Evolutionary conservation across 2,888 invertebrate species (phyloP).

Genomic region (Pseudoips prasinana): DNA sequence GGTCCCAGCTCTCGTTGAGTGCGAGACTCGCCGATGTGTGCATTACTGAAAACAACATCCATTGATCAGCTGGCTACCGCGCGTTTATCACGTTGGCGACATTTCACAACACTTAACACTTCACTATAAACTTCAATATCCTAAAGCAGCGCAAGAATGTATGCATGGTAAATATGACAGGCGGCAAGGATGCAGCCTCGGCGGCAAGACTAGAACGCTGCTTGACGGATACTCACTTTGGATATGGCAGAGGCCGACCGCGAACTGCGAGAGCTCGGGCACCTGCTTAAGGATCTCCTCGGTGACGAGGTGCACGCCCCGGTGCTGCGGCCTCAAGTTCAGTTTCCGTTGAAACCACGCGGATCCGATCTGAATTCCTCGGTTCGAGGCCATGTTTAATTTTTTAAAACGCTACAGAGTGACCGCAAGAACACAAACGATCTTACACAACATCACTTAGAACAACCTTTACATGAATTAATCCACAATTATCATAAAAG

Average conservation of each 20-base stretch:
- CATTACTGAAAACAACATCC: constrained; percentile 88
- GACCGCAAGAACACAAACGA: constrained; percentile 77
- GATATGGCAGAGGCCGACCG: constrained; percentile 97
- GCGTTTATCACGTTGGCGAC: constrained; percentile 16
- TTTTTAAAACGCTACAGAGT: constrained; percentile 79
- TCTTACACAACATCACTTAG: constrained; percentile 82
- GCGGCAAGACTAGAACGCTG: constrained; percentile 56
- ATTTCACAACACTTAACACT: constrained; percentile 29
- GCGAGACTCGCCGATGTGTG: constrained; percentile 99
- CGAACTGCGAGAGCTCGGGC: constrained; percentile 96
- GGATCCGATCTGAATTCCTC: constrained; percentile 96
- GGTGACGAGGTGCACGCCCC: constrained; percentile 98
- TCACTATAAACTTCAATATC: constrained; percentile 23
- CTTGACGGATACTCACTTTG: constrained; percentile 90
- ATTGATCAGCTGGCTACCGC: constrained; percentile 54
- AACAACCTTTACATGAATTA: constrained; percentile 79
- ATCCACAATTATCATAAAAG: constrained; percentile 87
- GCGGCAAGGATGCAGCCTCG: constrained; percentile 60
- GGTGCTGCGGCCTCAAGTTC: constrained; percentile 96
- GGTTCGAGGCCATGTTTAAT: constrained; percentile 92
- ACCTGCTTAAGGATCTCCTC: constrained; percentile 97
- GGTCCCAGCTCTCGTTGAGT: constrained; percentile 99
- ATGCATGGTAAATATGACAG: constrained; percentile 58
- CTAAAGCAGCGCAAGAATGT: constrained; percentile 39
- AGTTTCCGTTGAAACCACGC: constrained; percentile 99